phyloP scores from a whole-genome alignment of 1,140 invertebrate genomes.

The Listronotus bonariensis region DNA sequence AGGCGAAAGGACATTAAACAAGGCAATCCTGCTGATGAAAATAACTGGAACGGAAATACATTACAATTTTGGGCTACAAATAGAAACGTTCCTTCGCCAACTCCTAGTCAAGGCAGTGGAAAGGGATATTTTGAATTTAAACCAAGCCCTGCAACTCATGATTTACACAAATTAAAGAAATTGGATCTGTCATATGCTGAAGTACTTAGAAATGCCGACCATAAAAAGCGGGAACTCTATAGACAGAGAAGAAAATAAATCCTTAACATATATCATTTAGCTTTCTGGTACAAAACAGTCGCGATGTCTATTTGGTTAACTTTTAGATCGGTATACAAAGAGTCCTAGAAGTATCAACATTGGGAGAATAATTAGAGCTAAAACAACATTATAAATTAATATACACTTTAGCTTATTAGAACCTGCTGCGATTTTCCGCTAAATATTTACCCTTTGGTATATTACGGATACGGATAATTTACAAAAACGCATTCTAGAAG shows the following conservation, averaged over 20 bases:
- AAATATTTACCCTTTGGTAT: no score
- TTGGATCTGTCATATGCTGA: slow-evolving; percentile 84
- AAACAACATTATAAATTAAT: no score
- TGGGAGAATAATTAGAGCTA: no score
- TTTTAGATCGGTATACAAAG: no score
- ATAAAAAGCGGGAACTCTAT: slow-evolving; percentile 47
- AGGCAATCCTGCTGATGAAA: slow-evolving; percentile 24
- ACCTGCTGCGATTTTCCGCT: no score
- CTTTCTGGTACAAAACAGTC: not conserved
- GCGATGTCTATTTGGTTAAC: not conserved
- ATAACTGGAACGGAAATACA: slow-evolving; percentile 68
- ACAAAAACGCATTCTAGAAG: no score
- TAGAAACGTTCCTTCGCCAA: slow-evolving; percentile 61
- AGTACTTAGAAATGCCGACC: slow-evolving; percentile 72
- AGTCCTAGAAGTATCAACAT: no score
- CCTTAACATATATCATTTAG: not conserved
- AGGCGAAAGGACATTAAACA: slow-evolving; percentile 47
- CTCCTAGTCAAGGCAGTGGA: slow-evolving; percentile 58
- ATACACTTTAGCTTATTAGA: no score
- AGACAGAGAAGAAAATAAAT: slow-evolving; percentile 42
- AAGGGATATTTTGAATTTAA: slow-evolving; percentile 64
- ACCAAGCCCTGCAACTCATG: slow-evolving; percentile 75
- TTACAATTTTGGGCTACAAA: slow-evolving; percentile 65
- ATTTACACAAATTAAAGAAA: slow-evolving; percentile 77
- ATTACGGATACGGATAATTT: no score